phyloP scores from a whole-genome alignment of 2,888 invertebrate species.

The Oeneis ivallda region DNA sequence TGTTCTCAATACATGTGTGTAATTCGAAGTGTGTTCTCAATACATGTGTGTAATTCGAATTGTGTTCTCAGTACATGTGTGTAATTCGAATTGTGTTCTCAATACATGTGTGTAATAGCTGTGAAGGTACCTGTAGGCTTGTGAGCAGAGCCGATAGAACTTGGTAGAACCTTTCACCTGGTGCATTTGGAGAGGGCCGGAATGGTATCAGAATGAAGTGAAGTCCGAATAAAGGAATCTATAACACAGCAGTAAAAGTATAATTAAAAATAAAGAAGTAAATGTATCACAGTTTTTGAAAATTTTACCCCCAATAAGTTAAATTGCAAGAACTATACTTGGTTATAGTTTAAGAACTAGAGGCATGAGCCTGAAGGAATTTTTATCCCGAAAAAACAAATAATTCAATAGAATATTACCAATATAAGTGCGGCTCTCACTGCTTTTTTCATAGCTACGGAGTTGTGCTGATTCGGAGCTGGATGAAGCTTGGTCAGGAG shows the following conservation, averaged over 20 bases:
- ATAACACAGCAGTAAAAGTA: constrained; percentile 20
- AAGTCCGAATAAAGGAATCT: constrained; percentile 88
- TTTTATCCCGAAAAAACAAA: too few species aligned
- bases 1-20: too few species aligned
- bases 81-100: not conserved
- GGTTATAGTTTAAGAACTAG: too few species aligned
- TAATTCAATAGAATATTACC: constrained; percentile 50
- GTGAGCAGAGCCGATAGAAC: constrained; percentile 85
- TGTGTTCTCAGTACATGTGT: too few species aligned
- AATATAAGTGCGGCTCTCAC: constrained; percentile 87
- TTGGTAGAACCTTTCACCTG: constrained; percentile 83
- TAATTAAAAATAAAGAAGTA: too few species aligned
- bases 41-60: too few species aligned
- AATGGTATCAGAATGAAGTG: constrained; percentile 87
- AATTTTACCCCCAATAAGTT: too few species aligned
- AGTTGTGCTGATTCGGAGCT: constrained; percentile 82
- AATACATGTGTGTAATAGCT: not conserved
- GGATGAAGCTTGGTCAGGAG: constrained; percentile 84
- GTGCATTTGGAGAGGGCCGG: constrained; percentile 81
- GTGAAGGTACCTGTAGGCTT: constrained; percentile 83
- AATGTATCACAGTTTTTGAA: too few species aligned
- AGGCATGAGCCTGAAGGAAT: too few species aligned
- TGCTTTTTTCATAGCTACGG: constrained; percentile 83
- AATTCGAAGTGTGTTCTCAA: not conserved
- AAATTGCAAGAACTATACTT: too few species aligned